Evolutionary conservation across 2,888 invertebrate species (phyloP), one percentile per base, ranked within the genome.

Genomic region (Apodemia mormo): DNA sequence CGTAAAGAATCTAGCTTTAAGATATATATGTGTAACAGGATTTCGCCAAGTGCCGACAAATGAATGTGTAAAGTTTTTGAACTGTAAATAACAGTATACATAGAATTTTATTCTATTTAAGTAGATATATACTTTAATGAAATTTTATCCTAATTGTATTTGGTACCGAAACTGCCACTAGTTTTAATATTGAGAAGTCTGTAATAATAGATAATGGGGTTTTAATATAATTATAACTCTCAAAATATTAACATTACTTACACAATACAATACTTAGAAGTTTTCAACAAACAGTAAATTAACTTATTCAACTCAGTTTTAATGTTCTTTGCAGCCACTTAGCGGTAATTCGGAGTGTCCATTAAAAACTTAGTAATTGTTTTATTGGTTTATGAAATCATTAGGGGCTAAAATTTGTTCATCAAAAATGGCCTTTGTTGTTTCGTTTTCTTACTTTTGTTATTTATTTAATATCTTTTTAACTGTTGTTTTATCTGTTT

Each of bases 251-350:
- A 68, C 70, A 73, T 74, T 74, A 74, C 70, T 70, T 69, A 75
- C 67, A 58, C 69, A 58, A 71, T 73, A 75, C 14, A 75, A 75
- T 72, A 72, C 73, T 75, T 72, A 66, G 71, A 75, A 80, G 77
- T 80, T 79, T 77, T 75, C 77, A 78, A 79, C 79, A 79, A 78
- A 75, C 75, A 77, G 78, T 79, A 81, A 81, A 79, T 82, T 80
- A 81, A 82, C 81, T 84, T 82, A 79, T 80, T 76, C 80, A 81
- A 81, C 82, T 84, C 49, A 82, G 82, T 85, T 84, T 77, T 82
- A 86, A 85, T 85, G 85, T 83, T 81, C 83, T 83, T 85, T 80
- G 84, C 84, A 82, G 82, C 80, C 84, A 86, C 85, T 88, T 86
- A 85, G 81, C 78, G 77, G 80, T 83, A 81, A 87, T 86, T 84